Evolutionary conservation across 2,113 vertebrate genomes (phyloP).

Genomic region (Syrrhaptes paradoxus): DNA sequence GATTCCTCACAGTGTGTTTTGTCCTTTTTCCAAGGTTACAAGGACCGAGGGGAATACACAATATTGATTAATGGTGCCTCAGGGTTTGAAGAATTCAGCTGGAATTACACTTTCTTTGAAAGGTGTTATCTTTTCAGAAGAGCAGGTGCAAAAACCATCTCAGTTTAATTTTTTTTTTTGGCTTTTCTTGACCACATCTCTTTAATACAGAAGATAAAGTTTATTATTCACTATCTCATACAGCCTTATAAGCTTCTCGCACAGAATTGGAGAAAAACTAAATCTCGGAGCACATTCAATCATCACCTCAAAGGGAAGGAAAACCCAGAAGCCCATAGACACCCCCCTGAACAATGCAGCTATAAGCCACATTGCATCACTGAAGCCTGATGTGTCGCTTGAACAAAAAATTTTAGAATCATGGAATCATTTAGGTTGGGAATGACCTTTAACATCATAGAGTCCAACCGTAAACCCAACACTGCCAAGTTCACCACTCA

Average conservation of each 20-base stretch:
- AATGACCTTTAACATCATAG: too few species aligned
- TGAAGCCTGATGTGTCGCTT: background rate
- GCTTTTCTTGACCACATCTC: background rate
- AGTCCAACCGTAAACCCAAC: too few species aligned
- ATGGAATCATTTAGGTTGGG: background rate
- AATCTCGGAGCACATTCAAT: background rate
- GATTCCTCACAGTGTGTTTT: background rate
- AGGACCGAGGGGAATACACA: background rate
- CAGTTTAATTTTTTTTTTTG: conserved; percentile 29
- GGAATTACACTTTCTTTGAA: background rate
- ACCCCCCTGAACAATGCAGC: background rate
- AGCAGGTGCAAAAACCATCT: conserved; percentile 17
- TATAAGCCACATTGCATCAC: background rate
- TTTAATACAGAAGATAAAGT: conserved; percentile 21
- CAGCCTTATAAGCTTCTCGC: conserved; percentile 23
- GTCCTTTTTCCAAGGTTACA: background rate
- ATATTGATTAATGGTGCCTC: conserved; percentile 12
- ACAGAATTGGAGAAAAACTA: background rate
- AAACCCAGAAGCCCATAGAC: background rate
- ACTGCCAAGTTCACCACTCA: too few species aligned
- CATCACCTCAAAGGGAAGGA: background rate
- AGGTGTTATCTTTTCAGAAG: background rate
- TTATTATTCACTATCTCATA: conserved; percentile 42
- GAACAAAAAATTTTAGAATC: background rate
- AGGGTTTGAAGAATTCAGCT: conserved; percentile 12